Base-by-base conservation (phyloP, 2,797 vertebrate species). In the Notoglanidium macrostoma region DNA sequence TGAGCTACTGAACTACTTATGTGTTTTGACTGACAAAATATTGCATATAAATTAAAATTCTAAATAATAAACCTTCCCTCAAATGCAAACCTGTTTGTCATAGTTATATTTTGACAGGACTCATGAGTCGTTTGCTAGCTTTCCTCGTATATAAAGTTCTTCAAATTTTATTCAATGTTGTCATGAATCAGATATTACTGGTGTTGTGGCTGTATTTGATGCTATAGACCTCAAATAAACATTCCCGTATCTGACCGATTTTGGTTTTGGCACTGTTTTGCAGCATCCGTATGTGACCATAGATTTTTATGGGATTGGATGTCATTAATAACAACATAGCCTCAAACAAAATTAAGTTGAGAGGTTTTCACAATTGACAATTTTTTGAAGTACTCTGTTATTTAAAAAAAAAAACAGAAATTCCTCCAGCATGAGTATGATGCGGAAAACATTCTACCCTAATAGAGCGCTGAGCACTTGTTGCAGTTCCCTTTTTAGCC, bases 11-110 rank as follows among this genome's bases (percentile, higher is more conserved):
- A 55, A 77, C 40, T 63, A 40, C 9, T 72, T 46, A 26, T 65
- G 29, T 74, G 19, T 76, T 67, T 61, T 55, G 21, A 46, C 54
- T 57, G 46, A n/a, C 51, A 65, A 65, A 85, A 76, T 86, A 46
- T 26, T 86, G 87, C 83, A 59, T 21, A 83, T 86, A 86, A 67
- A 82, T 77, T 21, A 23, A 77, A 77, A 68, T 83, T 32, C 86
- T 86, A 83, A 49, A 68, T 68, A 88, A 86, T 86, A 88, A 85
- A 85, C 63, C 40, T 65, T 51, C 19, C 54, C 54, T 85, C 8
- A 70, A 72, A 80, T 80, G 35, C 78, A 61, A 44, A 61, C 3
- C 5, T 79, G 77, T 80, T 44, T 80, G 77, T 59, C 32, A 55
- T 78, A 59, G 77, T 79, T 35, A 61, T 57, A 78, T 44, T 59